A percentile compares a stretch with the other conserved stretches of the same genome.
These are phyloP conservation scores for Montipora foliosa DNA, from an alignment of 64 coral and sea anemone species.

Conservation along the genomic window DNA sequence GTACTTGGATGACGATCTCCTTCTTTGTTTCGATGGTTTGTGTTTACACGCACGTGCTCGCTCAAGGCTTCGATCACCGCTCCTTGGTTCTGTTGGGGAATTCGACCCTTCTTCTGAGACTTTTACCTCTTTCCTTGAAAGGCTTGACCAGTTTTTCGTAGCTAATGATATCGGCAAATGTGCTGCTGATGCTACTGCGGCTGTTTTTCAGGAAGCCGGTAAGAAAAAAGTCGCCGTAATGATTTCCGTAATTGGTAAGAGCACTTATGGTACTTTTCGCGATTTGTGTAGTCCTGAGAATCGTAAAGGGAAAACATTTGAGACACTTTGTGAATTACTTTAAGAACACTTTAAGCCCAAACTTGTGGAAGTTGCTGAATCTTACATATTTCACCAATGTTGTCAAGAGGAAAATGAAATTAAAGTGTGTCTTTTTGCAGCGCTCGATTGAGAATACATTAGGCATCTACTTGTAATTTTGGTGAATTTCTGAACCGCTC, in stretches of 20 bases:
- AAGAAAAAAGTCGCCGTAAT: no score
- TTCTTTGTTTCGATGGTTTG: neutral
- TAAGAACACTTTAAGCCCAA: no score
- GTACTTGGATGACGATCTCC: neutral
- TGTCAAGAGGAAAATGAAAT: slow-evolving; percentile 58
- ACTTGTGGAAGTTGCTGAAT: no score
- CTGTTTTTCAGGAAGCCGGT: no score
- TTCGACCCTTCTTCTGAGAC: slow-evolving; percentile 64
- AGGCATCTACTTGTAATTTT: slow-evolving; percentile 68
- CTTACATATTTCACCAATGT: slow-evolving; percentile 49
- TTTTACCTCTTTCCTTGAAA: neutral
- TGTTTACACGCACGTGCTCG: neutral
- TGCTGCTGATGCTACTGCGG: no score
- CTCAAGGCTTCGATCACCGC: neutral
- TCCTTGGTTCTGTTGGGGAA: slow-evolving; percentile 60
- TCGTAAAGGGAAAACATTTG: no score
- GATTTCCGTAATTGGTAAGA: no score
- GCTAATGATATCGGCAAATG: neutral
- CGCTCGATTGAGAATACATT: neutral
- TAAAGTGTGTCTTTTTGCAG: neutral
- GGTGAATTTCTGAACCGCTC: slow-evolving; percentile 20
- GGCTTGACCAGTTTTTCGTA: slow-evolving; percentile 52
- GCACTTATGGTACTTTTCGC: no score
- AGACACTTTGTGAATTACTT: no score
- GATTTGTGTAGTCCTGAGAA: no score